Base-by-base conservation (phyloP, 37 sponge, comb jelly and placozoan genomes). In the Ephydatia muelleri region DNA sequence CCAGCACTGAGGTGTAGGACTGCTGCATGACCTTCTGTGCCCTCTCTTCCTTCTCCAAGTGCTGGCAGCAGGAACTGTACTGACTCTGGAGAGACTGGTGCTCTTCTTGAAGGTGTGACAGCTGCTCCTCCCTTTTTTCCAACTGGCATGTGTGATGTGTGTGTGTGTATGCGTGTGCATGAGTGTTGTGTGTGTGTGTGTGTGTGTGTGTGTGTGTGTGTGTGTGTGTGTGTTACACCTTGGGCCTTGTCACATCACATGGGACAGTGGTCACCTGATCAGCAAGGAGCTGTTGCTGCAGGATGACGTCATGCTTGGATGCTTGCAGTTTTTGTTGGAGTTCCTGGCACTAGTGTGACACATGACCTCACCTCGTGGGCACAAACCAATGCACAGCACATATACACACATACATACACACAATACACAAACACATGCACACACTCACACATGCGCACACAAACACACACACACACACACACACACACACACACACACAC, bases 281-380 rank as follows among this genome's bases (percentile, higher is more conserved):
- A 2, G 71, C 23, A 0, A 86, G 80, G 2, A 86, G 73, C 38
- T 79, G 73, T 13, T 86, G 64, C 65, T 78, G 70, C 37, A 79
- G 74, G 64, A 64, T 57, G 5, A 64, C 22, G 26, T 38, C 39
- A 38, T 39, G 33, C 5, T 28, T 9, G 65, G 80, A 78, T 21
- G 37, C 38, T 49, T 49, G 34, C 64, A 86, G 73, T 27, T 71
- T 31, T 0, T 76, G 67, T 40, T 23, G 16, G 8, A 75, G 76
- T 22, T 31, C 67, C 6, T n/a, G n/a, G n/a, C n/a, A n/a, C n/a
- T n/a, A n/a, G n/a, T n/a, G n/a, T n/a, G n/a, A n/a, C n/a, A n/a
- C n/a, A n/a, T n/a, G n/a, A n/a, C n/a, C n/a, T n/a, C n/a, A n/a
- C n/a, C n/a, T n/a, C n/a, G n/a, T n/a, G n/a, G n/a, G n/a, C n/a